phyloP scores from a whole-genome alignment of 2,113 vertebrate species.

The Talpa occidentalis region DNA sequence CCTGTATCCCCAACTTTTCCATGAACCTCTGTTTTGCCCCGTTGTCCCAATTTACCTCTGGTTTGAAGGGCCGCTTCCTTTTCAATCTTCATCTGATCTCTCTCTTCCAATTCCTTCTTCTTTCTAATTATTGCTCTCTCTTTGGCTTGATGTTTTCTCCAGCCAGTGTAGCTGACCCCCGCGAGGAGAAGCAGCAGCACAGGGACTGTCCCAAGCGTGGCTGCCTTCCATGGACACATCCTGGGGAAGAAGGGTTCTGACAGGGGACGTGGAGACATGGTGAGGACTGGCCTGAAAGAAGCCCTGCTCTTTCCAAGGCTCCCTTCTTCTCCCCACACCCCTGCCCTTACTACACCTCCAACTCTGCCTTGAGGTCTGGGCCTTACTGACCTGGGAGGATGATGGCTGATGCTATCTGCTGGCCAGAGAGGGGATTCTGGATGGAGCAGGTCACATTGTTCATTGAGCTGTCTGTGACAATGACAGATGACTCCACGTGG shows the following conservation, averaged over 20 bases:
- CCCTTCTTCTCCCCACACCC: too few species aligned
- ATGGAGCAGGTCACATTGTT: conserved; percentile 59
- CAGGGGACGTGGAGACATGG: neutral
- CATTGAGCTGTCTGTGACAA: conserved; percentile 51
- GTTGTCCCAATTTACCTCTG: neutral
- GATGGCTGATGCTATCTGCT: conserved; percentile 22
- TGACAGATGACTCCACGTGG: conserved; percentile 2
- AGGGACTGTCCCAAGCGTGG: neutral
- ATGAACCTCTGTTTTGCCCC: neutral
- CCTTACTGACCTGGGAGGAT: conserved; percentile 59
- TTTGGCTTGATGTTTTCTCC: conserved; percentile 41
- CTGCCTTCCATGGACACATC: conserved; percentile 24
- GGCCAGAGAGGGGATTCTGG: conserved; percentile 46
- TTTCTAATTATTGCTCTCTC: neutral
- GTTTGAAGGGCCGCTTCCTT: accelerated
- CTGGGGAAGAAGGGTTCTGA: conserved; percentile 67
- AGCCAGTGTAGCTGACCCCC: neutral
- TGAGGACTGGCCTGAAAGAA: neutral
- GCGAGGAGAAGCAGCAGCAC: neutral
- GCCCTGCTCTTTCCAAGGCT: neutral
- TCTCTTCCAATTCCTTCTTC: accelerated
- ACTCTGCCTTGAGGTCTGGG: neutral
- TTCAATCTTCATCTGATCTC: accelerated
- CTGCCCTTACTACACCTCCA: neutral
- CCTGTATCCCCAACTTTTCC: neutral